Percentiles rank a stretch among this genome's conserved stretches.
Evolutionary conservation across 2,113 vertebrate species (phyloP).

Genomic region (Excalfactoria chinensis): DNA sequence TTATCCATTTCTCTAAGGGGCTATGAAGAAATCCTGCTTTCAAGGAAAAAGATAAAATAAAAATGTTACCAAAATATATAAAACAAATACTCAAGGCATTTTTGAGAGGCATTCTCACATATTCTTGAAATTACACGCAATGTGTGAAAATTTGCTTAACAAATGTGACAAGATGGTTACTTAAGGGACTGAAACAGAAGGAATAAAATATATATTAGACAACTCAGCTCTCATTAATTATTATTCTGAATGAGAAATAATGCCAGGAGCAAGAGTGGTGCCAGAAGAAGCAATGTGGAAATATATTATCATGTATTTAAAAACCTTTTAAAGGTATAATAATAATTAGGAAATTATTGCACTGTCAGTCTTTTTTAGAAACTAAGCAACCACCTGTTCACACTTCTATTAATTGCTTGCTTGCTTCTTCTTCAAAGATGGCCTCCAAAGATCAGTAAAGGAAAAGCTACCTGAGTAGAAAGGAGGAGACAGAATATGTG

Average conservation of each 20-base stretch:
- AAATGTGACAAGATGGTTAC: constrained; percentile 80
- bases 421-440: constrained; percentile 41
- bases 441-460: constrained; percentile 52
- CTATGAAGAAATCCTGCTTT: constrained; percentile 64
- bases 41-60: constrained; percentile 24
- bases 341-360: constrained; percentile 81
- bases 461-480: constrained; percentile 29
- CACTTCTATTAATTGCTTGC: constrained; percentile 67
- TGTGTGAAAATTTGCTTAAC: constrained; percentile 77
- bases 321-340: constrained; percentile 72
- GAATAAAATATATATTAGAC: constrained; percentile 76
- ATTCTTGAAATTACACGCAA: constrained; percentile 73
- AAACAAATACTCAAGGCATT: constrained; percentile 72
- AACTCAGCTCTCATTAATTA: constrained; percentile 75
- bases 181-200: constrained; percentile 78
- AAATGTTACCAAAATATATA: constrained; percentile 66
- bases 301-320: constrained; percentile 76
- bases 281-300: constrained; percentile 58
- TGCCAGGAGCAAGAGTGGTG: constrained; percentile 68
- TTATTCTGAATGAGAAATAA: constrained; percentile 74
- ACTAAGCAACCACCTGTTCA: constrained; percentile 75
- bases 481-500: constrained; percentile 37
- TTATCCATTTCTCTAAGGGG: constrained; percentile 69
- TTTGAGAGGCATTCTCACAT: constrained; percentile 66
- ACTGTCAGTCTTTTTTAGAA: constrained; percentile 66